These are phyloP conservation scores for Perca fluviatilis DNA, from an alignment of 2,113 vertebrate genomes.

Conservation along the genomic window DNA sequence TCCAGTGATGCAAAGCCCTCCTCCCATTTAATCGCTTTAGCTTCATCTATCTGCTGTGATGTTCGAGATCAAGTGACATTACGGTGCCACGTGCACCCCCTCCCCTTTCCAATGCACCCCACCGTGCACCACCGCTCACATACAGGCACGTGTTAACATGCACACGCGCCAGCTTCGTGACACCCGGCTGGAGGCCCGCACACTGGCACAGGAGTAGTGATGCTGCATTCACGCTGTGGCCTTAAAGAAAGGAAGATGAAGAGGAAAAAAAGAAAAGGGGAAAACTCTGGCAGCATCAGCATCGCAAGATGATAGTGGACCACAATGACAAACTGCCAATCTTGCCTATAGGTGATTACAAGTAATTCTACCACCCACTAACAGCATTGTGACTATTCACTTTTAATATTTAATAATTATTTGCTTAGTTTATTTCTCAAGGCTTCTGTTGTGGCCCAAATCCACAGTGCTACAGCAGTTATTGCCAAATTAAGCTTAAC, in stretches of 20 bases:
- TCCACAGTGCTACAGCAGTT: background rate
- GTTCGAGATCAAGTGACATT: slow-evolving; percentile 64
- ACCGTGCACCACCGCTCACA: slow-evolving; percentile 17
- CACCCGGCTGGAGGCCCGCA: slow-evolving; percentile 49
- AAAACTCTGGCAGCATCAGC: background rate
- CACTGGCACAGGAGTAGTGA: slow-evolving; percentile 49
- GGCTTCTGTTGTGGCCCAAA: background rate
- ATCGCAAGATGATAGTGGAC: slow-evolving; percentile 22
- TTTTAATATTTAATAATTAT: background rate
- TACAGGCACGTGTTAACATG: slow-evolving; percentile 19
- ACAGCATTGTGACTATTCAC: background rate
- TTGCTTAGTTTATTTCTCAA: background rate
- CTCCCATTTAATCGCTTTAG: slow-evolving; percentile 70
- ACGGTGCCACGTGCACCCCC: slow-evolving; percentile 9
- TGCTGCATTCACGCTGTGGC: slow-evolving; percentile 43
- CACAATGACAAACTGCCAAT: background rate
- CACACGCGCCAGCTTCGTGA: slow-evolving; percentile 56
- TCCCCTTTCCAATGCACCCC: background rate
- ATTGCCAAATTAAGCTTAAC: background rate
- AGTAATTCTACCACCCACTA: background rate
- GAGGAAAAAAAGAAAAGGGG: background rate
- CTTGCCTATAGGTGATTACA: slow-evolving; percentile 18
- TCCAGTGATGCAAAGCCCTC: slow-evolving; percentile 54
- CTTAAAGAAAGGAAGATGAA: slow-evolving; percentile 19
- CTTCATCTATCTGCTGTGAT: slow-evolving; percentile 63